Base-by-base conservation (phyloP, 2,888 invertebrate genomes). In the Bombylius discolor region DNA sequence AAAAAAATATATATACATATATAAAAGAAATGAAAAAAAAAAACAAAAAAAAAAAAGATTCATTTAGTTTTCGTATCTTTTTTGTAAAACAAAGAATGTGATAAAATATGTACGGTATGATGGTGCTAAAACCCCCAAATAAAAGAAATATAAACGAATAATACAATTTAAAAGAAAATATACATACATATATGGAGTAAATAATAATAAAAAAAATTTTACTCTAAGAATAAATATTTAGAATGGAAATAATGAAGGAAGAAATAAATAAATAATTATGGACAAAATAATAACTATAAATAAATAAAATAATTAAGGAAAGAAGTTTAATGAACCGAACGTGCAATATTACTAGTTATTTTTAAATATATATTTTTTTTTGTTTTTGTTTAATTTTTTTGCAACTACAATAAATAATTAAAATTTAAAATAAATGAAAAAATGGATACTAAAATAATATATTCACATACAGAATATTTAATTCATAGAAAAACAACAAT, bases 281-380 rank as follows among this genome's bases (percentile, higher is more conserved):
- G n/a, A 42, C 39, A 42, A 11, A 50, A 42, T 6, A 50, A 44
- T n/a, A 44, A 12, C 4, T 23, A n/a, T n/a, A 5, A 59, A 52
- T 44, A 54, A 58, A 58, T 49, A 51, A 52, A 53, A 58, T 57
- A 58, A 59, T 39, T 47, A 51, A 53, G 56, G 53, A 56, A 57
- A 60, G 59, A 61, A 61, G 62, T 23, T 60, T 60, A 65, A 62
- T 58, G 62, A 67, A 70, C 70, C 70, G 68, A 71, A 73, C 74
- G 74, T 74, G 74, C 74, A 74, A 74, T 74, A 74, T 69, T 67
- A 71, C 74, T 74, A 74, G 74, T 74, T 74, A 66, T 67, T 64
- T 66, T 64, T 61, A 36, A 14, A 9, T 44, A 31, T 48, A 32
- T n/a, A n/a, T n/a, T n/a, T n/a, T n/a, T 33, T 13, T 48, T 48